Evolutionary conservation across 2,888 invertebrate species (phyloP), one percentile per base, ranked within the genome.

Genomic region (Lobophora halterata): DNA sequence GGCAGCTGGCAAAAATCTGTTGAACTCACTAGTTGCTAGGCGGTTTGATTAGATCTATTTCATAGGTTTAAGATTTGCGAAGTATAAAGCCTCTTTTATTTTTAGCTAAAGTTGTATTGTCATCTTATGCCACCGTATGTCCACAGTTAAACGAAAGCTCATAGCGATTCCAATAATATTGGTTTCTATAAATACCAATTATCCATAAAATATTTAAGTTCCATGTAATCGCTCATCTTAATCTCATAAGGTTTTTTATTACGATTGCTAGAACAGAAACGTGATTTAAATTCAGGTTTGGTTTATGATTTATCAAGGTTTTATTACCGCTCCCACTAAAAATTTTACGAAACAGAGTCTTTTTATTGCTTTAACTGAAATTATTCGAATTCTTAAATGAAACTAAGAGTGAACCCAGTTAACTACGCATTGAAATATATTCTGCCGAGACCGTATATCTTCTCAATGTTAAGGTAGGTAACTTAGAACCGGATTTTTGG

Each of bases 11-110:
- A 68, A 69, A 70, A 79, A 81, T 83, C 79, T 76, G 79, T 77
- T 75, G 76, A 78, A 71, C 72, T 79, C 78, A 80, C 82, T 76
- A 79, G 83, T 81, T 82, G 83, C 81, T 76, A 79, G 75, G 76
- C 68, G 58, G 68, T 67, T 59, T 66, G 62, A 69, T 75, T 70
- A 65, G 63, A 71, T 34, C 21, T 13, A 19, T 12, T 7, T 33
- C 41, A 62, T 65, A 46, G 46, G 46, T 61, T 49, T 14, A 14
- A 14, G 14, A 17, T 6, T 23, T 8, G 28, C 19, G 9, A 26
- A n/a, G n/a, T n/a, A n/a, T n/a, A n/a, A n/a, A n/a, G n/a, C n/a
- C n/a, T n/a, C n/a, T n/a, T n/a, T n/a, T n/a, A n/a, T n/a, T n/a
- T n/a, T n/a, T n/a, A n/a, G n/a, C n/a, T n/a, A n/a, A n/a, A n/a